Base-by-base conservation (phyloP, 2,888 invertebrate genomes). In the Encarsia formosa region DNA sequence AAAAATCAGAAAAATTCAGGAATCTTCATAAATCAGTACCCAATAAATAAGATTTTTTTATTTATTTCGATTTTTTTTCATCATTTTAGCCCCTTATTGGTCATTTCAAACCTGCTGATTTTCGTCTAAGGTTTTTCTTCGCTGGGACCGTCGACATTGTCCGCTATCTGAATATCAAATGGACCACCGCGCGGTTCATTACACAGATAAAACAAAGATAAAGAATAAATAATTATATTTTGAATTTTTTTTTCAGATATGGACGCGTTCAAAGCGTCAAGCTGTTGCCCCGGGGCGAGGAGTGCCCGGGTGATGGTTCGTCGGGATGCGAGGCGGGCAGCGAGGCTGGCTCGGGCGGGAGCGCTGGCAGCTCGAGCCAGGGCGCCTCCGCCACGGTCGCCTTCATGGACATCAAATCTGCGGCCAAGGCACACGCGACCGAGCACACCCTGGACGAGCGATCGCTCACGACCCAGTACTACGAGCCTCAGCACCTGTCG, bases 191-290 rank as follows among this genome's bases (percentile, higher is more conserved):
- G n/a, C n/a, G n/a, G n/a, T n/a, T n/a, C n/a, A n/a, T n/a, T n/a
- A n/a, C n/a, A n/a, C n/a, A n/a, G n/a, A n/a, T n/a, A n/a, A n/a
- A n/a, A n/a, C n/a, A n/a, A n/a, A n/a, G n/a, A n/a, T n/a, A n/a
- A n/a, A n/a, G 29, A 13, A 29, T 29, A 13, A 9, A 29, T 29
- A 13, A 8, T 8, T 29, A 29, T 29, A 29, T 29, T 29, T 29
- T 29, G 29, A 29, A 29, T 9, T 29, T n/a, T 38, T 59, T 37
- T 81, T 81, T 51, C 82, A 93, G 93, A 82, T 93, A 92, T 91
- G 93, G 93, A 81, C 91, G 91, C 81, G 93, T 94, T 81, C 94
- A 94, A 82, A 93, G 90, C 84, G 91, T 92, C 82, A 92, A 91
- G 81, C 81, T 93, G 79, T 83, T 92, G 83, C 84, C 87, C 67